phyloP scores from a whole-genome alignment of 2,888 invertebrate genomes.

The Galerucella nymphaeae region DNA sequence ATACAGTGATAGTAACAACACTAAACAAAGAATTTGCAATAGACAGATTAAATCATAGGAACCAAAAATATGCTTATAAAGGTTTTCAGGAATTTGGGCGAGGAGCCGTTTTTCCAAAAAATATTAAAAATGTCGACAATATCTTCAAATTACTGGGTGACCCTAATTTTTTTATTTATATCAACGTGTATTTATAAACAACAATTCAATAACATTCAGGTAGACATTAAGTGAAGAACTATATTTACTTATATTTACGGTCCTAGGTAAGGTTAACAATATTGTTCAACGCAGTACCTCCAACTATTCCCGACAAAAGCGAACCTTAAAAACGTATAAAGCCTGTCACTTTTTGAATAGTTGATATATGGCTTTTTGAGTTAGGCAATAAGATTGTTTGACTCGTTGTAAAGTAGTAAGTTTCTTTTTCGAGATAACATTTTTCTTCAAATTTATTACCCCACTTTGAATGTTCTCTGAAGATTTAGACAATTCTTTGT shows the following conservation, averaged over 20 bases:
- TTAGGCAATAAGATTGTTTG: constrained; percentile 9
- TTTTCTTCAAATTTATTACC: not conserved
- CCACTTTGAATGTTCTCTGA: not conserved
- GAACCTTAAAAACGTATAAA: constrained; percentile 62
- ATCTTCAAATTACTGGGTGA: no score
- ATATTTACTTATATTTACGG: constrained; percentile 61
- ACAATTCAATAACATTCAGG: not conserved
- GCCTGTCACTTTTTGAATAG: constrained; percentile 61
- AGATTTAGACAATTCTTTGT: not conserved
- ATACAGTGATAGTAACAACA: no score
- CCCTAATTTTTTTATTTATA: not conserved
- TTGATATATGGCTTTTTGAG: constrained; percentile 59
- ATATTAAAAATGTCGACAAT: no score
- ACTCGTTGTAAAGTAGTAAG: not conserved
- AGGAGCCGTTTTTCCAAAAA: no score
- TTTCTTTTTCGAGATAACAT: not conserved
- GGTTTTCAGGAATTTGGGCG: no score
- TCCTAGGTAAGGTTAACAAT: constrained; percentile 52
- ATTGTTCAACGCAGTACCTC: constrained; percentile 57
- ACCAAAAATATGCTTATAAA: no score
- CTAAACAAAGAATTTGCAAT: no score
- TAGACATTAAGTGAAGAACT: constrained; percentile 21
- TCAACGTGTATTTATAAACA: not conserved
- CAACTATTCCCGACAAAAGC: constrained; percentile 55
- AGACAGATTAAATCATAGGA: no score